A percentile compares a stretch with the other conserved stretches of the same genome.
phyloP scores from a whole-genome alignment of 2,888 invertebrate genomes.

The Crocallis elinguaria region DNA sequence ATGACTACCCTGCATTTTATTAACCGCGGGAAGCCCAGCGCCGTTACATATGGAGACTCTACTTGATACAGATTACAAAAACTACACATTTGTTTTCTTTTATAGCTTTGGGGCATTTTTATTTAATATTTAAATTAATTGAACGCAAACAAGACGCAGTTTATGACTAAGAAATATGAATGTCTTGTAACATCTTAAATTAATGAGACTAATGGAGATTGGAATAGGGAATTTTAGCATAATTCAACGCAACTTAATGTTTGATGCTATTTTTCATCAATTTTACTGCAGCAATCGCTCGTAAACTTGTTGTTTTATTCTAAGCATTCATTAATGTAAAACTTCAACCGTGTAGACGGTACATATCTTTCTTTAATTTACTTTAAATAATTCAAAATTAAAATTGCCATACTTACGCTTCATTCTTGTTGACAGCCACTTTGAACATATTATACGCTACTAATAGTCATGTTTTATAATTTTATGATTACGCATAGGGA shows the following conservation, averaged over 20 bases:
- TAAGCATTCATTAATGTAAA: conserved; percentile 6
- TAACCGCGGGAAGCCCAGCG: conserved; percentile 61
- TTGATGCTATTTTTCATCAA: conserved; percentile 62
- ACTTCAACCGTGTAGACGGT: not conserved
- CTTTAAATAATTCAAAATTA: conserved; percentile 5
- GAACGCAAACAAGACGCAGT: conserved; percentile 72
- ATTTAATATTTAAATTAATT: conserved; percentile 78
- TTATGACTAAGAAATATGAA: conserved; percentile 64
- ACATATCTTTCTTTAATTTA: not conserved
- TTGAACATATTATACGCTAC: conserved; percentile 27
- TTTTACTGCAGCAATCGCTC: conserved; percentile 56
- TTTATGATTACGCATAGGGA: conserved; percentile 27
- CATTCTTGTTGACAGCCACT: no score
- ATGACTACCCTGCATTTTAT: conserved; percentile 77
- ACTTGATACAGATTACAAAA: conserved; percentile 73
- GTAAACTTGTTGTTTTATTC: conserved; percentile 49
- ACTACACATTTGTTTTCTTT: conserved; percentile 72
- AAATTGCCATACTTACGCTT: not conserved
- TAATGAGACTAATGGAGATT: conserved; percentile 57
- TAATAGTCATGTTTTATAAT: conserved; percentile 30
- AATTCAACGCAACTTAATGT: conserved; percentile 60
- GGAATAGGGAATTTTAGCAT: conserved; percentile 59
- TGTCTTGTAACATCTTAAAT: conserved; percentile 60
- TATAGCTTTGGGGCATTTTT: conserved; percentile 66
- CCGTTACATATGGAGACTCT: conserved; percentile 47